phyloP scores from a whole-genome alignment of 2,888 invertebrate genomes.

The Drosophila longiperda region DNA sequence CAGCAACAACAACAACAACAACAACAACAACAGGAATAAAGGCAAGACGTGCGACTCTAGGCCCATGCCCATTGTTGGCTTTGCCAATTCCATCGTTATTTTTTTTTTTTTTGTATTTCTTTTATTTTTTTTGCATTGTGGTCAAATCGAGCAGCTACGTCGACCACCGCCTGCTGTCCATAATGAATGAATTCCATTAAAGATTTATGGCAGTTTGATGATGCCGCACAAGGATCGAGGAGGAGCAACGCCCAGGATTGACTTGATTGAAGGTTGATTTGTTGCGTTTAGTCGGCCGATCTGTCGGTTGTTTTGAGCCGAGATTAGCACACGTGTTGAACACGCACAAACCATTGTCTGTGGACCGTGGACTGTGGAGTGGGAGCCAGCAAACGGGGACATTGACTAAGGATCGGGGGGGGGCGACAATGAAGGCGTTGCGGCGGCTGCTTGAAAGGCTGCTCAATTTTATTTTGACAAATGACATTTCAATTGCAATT shows the following conservation, averaged over 20 bases:
- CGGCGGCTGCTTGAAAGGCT: conserved; percentile 64
- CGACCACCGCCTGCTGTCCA: conserved; percentile 51
- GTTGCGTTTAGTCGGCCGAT: conserved; percentile 67
- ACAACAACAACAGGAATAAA: conserved; percentile 16
- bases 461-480: conserved; percentile 83
- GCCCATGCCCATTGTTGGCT: conserved; percentile 55
- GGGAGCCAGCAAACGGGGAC: conserved; percentile 5
- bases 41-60: conserved; percentile 39
- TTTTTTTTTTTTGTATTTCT: background rate
- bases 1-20: conserved; percentile 26
- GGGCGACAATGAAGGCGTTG: conserved; percentile 20
- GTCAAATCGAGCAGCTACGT: conserved; percentile 59
- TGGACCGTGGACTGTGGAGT: background rate
- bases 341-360: conserved; percentile 65
- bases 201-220: conserved; percentile 84
- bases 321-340: conserved; percentile 84
- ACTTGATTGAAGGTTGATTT: conserved; percentile 83
- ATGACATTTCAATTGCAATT: conserved; percentile 83
- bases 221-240: conserved; percentile 77
- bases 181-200: conserved; percentile 81
- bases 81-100: conserved; percentile 46
- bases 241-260: conserved; percentile 34
- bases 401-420: conserved; percentile 26
- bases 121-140: conserved; percentile 43
- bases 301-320: conserved; percentile 60